Base-by-base conservation (phyloP, 1,140 invertebrate genomes). In the Scaptomyza hsui region DNA sequence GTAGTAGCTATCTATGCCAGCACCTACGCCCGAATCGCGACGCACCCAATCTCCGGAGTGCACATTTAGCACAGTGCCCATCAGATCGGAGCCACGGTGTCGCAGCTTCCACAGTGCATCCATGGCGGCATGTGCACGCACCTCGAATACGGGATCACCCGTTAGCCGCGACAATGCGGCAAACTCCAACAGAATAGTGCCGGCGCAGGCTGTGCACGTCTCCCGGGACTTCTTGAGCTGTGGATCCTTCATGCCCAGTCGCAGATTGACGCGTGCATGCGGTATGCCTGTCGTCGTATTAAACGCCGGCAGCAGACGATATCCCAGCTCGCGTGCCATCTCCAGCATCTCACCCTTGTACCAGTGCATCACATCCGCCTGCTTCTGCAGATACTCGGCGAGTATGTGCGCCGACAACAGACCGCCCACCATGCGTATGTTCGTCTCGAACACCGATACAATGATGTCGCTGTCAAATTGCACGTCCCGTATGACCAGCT, bases 1-100 rank as follows among this genome's bases (percentile, higher is more conserved):
- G 91, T 99, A 99, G 91, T 99, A 99, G 0, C 98, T 99, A 92
- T 99, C 98, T 74, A 99, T 99, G 7, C 99, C 98, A 39, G 98
- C 99, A n/a, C 99, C 99, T 15, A 99, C 98, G 2, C 98, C 98
- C 24, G 97, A 97, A 91, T 99, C 98, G 90, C 97, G 94, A 18
- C 98, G 93, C 4, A 99, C 95, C 98, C 98, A 99, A 92, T 99
- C 98, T 3, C 99, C 98, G 35, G 96, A 98, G 90, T 99, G 97
- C n/a, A 99, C 96, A 92, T 98, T 98, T 9, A 99, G 93, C 13
- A 98, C 97, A 10, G 97, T 98, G 16, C 97, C 97, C 95, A 98
- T 98, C 2, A 99, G 92, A 92, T 98, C 97, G 0, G 96, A 97
- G 37, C 95, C 95, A 60, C 97, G 94, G 92, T 99, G 97, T 35